A percentile compares a stretch with the other conserved stretches of the same genome.
phyloP scores from a whole-genome alignment of 92 coral and sea anemone genomes.

The Porites rus region DNA sequence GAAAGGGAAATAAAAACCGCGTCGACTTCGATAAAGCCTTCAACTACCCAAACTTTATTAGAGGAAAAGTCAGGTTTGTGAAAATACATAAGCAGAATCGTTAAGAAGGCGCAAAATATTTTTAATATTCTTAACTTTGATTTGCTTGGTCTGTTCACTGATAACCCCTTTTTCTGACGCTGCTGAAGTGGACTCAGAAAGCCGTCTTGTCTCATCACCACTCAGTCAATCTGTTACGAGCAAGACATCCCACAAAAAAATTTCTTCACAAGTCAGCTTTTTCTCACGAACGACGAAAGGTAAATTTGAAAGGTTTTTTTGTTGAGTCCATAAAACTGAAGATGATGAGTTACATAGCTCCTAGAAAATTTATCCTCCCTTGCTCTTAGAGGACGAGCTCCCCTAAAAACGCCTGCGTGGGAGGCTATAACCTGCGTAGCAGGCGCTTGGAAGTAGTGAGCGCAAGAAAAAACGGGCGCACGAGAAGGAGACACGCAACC shows the following conservation, averaged over 20 bases:
- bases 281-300: neutral
- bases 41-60: neutral
- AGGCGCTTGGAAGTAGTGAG: too few species aligned
- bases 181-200: neutral
- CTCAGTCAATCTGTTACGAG: neutral
- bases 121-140: too few species aligned
- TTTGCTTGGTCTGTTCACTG: neutral
- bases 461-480: too few species aligned
- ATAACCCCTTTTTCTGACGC: neutral
- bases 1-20: neutral
- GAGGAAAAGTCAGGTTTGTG: neutral
- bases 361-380: too few species aligned
- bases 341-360: neutral
- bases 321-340: neutral
- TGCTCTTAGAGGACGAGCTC: too few species aligned
- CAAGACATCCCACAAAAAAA: neutral
- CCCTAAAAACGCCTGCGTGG: too few species aligned
- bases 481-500: too few species aligned
- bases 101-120: too few species aligned
- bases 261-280: neutral
- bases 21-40: too few species aligned
- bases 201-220: neutral
- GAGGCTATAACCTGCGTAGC: too few species aligned
- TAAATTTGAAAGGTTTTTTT: neutral
- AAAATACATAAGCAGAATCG: too few species aligned